Percentiles rank a stretch among this genome's conserved stretches.
Conservation (phyloP, 2,888 invertebrate species). For the Willowsia nigromaculata region DNA sequence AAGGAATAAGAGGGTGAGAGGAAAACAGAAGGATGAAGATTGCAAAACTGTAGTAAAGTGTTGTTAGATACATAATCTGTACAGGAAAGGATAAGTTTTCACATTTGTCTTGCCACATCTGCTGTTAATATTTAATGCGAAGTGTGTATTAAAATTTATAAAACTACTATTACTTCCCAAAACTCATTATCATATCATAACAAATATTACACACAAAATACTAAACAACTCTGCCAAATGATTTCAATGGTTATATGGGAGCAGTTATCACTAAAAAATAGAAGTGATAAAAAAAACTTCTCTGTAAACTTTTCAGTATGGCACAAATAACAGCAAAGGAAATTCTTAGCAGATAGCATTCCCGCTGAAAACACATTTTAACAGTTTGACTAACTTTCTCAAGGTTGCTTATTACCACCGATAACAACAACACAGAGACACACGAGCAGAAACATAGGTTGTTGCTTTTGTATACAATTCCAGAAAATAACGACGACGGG, state of each 20-base stretch:
- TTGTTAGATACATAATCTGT: not conserved
- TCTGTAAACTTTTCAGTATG: not conserved
- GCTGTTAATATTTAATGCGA: conserved; percentile 66
- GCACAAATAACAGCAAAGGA: not conserved
- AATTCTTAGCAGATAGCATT: not conserved
- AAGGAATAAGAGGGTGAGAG: not conserved
- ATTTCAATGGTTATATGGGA: conserved; percentile 23
- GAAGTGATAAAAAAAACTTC: conserved; percentile 14
- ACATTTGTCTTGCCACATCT: conserved; percentile 70
- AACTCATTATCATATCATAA: conserved; percentile 60
- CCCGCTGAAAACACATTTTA: not conserved
- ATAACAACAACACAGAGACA: not conserved
- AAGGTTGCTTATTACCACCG: conserved; percentile 20
- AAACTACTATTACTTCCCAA: conserved; percentile 52
- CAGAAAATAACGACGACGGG: not conserved
- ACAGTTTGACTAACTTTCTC: conserved; percentile 10
- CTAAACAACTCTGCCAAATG: conserved; percentile 40
- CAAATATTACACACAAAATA: conserved; percentile 52
- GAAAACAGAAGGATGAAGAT: not conserved
- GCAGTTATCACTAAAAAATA: conserved; percentile 12
- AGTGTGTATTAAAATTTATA: conserved; percentile 46
- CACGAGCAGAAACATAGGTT: not conserved
- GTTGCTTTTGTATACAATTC: not conserved
- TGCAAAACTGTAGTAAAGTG: not conserved
- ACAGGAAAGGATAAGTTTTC: conserved; percentile 53